A percentile compares a stretch with the other conserved stretches of the same genome.
These are phyloP conservation scores for Eucidaris tribuloides DNA, from an alignment of 35 echinoderm and acorn worm genomes.

Conservation along the genomic window DNA sequence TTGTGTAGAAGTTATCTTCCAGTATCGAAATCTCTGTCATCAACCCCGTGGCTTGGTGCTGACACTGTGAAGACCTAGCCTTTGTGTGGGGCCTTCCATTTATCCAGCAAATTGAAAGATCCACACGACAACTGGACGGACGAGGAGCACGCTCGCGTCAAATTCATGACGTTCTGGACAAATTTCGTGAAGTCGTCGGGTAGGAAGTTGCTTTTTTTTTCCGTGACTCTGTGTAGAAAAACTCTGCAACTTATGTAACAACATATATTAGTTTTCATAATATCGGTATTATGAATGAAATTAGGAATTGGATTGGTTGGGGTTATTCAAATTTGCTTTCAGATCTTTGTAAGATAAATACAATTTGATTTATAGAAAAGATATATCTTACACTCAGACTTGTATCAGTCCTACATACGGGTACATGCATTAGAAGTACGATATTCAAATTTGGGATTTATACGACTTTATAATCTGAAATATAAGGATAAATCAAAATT, in stretches of 20 bases:
- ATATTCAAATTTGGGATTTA: no score
- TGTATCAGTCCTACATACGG: no score
- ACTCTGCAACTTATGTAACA: neutral
- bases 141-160: conserved; percentile 33
- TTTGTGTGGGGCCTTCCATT: conserved; percentile 75
- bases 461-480: no score
- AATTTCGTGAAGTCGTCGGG: conserved; percentile 82
- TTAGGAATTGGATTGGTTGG: no score
- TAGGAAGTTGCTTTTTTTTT: neutral
- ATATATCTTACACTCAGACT: no score
- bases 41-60: conserved; percentile 61
- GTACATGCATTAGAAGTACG: no score
- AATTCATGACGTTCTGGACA: conserved; percentile 72
- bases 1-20: neutral
- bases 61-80: conserved; percentile 63
- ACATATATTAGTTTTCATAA: neutral
- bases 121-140: neutral
- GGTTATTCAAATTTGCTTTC: no score
- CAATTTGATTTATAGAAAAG: no score
- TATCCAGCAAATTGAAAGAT: conserved; percentile 4
- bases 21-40: neutral
- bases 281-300: neutral
- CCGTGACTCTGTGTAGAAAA: neutral
- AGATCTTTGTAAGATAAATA: no score
- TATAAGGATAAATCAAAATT: no score